Evolutionary conservation across 1,140 invertebrate genomes (phyloP).

Genomic region (Tetraneura akinire): DNA sequence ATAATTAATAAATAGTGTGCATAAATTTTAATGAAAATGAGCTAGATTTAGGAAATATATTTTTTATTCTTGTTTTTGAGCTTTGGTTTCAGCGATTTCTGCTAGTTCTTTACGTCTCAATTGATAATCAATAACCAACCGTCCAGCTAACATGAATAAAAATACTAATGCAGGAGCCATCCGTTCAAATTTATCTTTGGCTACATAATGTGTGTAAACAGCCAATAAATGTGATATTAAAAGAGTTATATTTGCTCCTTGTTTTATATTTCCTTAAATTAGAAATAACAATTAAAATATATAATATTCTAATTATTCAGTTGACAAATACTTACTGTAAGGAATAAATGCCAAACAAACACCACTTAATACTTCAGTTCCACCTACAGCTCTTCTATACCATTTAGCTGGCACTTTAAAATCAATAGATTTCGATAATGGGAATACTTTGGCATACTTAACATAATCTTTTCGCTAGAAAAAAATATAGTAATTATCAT

Average conservation of each 20-base stretch:
- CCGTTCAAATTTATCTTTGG: constrained; percentile 89
- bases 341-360: constrained; percentile 84
- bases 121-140: constrained; percentile 79
- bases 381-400: constrained; percentile 85
- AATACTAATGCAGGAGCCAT: constrained; percentile 92
- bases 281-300: constrained; percentile 53
- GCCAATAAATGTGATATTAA: constrained; percentile 82
- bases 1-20: constrained; percentile 36
- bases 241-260: constrained; percentile 80
- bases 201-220: constrained; percentile 89
- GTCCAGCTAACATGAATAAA: constrained; percentile 90
- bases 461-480: constrained; percentile 95
- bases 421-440: constrained; percentile 76
- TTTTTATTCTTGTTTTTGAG: constrained; percentile 57
- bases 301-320: background rate
- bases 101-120: constrained; percentile 60
- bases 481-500: too few relatives aligned
- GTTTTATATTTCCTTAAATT: constrained; percentile 82
- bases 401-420: constrained; percentile 91
- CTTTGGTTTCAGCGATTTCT: constrained; percentile 56
- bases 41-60: constrained; percentile 1
- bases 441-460: constrained; percentile 95
- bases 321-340: constrained; percentile 69
- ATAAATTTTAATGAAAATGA: constrained; percentile 26
- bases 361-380: constrained; percentile 87